A percentile compares a stretch with the other conserved stretches of the same genome.
These are phyloP conservation scores for Pygoscelis adeliae DNA, from an alignment of 2,113 vertebrate genomes.

Conservation along the genomic window DNA sequence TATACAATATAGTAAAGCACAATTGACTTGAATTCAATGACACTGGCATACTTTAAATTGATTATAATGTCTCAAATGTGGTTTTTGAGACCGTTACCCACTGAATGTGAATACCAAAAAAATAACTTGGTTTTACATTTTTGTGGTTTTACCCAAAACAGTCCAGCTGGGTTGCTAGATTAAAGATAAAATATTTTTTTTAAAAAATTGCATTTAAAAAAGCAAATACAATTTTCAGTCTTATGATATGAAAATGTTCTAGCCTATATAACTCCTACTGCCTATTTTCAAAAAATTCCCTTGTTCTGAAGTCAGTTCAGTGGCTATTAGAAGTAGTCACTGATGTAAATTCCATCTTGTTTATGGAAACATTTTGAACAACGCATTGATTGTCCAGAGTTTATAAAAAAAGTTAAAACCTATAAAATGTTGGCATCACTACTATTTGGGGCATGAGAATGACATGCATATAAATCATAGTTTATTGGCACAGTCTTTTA, in stretches of 20 bases:
- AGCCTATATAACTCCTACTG: conserved; percentile 51
- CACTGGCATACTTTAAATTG: neutral
- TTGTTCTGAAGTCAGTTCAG: conserved; percentile 61
- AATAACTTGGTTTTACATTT: neutral
- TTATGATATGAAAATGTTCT: conserved; percentile 2
- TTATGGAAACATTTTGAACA: conserved; percentile 64
- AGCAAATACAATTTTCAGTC: neutral
- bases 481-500: neutral
- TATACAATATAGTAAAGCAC: neutral
- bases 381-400: conserved; percentile 51
- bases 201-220: neutral
- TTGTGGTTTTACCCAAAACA: neutral
- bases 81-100: neutral
- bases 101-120: neutral
- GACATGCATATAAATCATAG: conserved; percentile 44
- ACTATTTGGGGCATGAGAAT: conserved; percentile 40
- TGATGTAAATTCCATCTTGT: conserved; percentile 63
- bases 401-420: conserved; percentile 36
- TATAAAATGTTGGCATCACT: conserved; percentile 41
- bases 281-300: conserved; percentile 36
- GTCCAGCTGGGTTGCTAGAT: neutral
- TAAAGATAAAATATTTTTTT: neutral
- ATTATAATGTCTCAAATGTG: neutral
- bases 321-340: conserved; percentile 43
- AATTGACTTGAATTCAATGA: neutral